Conservation (phyloP, 1,140 invertebrate genomes). For the Orchestia grillus region DNA sequence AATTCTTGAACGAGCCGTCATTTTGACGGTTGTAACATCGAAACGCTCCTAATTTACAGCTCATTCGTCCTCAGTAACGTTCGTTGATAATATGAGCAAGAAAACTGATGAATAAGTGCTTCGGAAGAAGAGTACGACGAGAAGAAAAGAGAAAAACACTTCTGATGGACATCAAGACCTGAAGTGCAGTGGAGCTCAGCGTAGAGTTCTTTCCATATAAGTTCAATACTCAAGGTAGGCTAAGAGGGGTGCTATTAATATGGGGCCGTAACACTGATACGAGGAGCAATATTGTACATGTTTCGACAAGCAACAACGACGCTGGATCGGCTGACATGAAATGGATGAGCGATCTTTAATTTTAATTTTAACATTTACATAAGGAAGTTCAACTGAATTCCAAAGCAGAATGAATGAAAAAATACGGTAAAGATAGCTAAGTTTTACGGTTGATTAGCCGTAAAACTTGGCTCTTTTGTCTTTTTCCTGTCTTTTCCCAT, state of each 20-base stretch:
- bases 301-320: not conserved
- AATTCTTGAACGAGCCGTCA: no score
- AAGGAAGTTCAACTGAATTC: not conserved
- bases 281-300: not conserved
- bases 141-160: no score
- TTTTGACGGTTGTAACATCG: no score
- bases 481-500: no score
- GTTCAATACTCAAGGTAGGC: not conserved
- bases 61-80: no score
- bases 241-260: not conserved
- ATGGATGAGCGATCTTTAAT: not conserved
- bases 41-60: no score
- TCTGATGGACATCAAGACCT: no score
- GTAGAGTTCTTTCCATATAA: not conserved
- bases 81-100: no score
- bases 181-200: not conserved
- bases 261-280: not conserved
- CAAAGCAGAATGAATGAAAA: not conserved
- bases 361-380: not conserved
- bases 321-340: not conserved
- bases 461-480: no score
- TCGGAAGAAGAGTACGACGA: no score
- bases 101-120: no score
- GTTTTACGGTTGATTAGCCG: not conserved
- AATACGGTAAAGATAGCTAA: not conserved